Evolutionary conservation across 30 jellyfish, hydroid and myxozoan genomes (phyloP), one percentile per base, ranked within the genome.

Genomic region (Pelagia noctiluca): DNA sequence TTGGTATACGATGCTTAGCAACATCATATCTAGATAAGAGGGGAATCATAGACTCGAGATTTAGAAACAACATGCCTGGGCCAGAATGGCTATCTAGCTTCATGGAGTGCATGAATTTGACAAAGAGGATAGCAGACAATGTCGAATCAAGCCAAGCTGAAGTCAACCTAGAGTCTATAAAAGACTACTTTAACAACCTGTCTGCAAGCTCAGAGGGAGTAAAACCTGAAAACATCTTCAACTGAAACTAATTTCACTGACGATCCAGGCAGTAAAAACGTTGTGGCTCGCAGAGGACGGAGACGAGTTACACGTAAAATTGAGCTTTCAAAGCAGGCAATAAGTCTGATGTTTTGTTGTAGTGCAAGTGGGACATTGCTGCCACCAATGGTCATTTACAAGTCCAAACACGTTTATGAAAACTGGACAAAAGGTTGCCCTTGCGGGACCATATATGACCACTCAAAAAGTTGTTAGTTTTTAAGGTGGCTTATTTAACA

Each of bases 371-470:
- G 80, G 16, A 35, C 10, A 8, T 35, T 67, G 16, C 80, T 67
- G 31, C 80, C 68, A 67, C 16, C 36, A 23, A n/a, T 10, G 10
- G 63, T 67, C 4, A 70, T 67, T 25, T 67, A 67, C 28, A 34
- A 67, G 80, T 25, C 80, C 64, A 26, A 10, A 26, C 63, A 67
- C 28, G 10, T 67, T 26, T 67, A 35, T 26, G 57, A 67, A 35
- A n/a, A 26, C 10, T 67, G 80, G 80, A 67, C 63, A 67, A 67
- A 67, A n/a, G 80, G 80, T 67, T 69, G 80, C 68, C 80, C 80
- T 25, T 10, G 28, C 10, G 36, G 36, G 16, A 35, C 80, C 28
- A 10, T 26, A 7, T 67, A 67, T 32, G 36, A 67, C 68, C 16
- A 70, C 31, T 25, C 63, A 13, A 67, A 67, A 26, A 34, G 50